Evolutionary conservation across 2,888 invertebrate genomes (phyloP).

Genomic region (Shargacucullia verbasci): DNA sequence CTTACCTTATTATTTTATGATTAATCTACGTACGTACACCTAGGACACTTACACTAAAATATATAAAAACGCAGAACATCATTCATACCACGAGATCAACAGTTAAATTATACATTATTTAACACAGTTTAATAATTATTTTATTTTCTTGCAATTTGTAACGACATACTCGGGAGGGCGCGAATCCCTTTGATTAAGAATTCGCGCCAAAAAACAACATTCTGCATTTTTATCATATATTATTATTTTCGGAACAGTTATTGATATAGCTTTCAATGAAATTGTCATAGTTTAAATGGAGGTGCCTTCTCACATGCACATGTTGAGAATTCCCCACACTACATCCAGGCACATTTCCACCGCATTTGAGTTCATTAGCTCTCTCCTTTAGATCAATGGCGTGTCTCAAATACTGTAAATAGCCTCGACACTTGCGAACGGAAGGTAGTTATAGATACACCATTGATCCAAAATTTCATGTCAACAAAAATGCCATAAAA

Average conservation of each 20-base stretch:
- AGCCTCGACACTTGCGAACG: constrained; percentile 65
- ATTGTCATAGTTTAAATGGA: constrained; percentile 68
- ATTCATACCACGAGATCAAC: constrained; percentile 62
- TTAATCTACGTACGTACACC: constrained; percentile 80
- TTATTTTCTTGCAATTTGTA: constrained; percentile 47
- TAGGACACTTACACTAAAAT: constrained; percentile 79
- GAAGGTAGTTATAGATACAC: constrained; percentile 50
- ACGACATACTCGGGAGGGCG: constrained; percentile 44
- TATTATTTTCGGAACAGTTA: constrained; percentile 74
- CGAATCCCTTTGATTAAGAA: constrained; percentile 48
- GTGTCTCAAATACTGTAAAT: constrained; percentile 61
- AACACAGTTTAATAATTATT: constrained; percentile 62
- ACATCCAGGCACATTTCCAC: constrained; percentile 49
- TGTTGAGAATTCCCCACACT: constrained; percentile 30
- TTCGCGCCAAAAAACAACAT: constrained; percentile 71
- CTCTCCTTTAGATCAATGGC: constrained; percentile 57
- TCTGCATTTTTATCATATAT: constrained; percentile 82
- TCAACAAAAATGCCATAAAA: constrained; percentile 61
- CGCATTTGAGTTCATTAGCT: constrained; percentile 35
- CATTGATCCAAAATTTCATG: constrained; percentile 58
- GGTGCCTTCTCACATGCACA: constrained; percentile 60
- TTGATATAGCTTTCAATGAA: constrained; percentile 69
- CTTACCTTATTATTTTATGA: constrained; percentile 78
- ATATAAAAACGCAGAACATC: constrained; percentile 80
- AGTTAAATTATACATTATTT: constrained; percentile 57